These are phyloP conservation scores for Drosophila dives DNA, from an alignment of 2,888 invertebrate genomes.

Conservation along the genomic window DNA sequence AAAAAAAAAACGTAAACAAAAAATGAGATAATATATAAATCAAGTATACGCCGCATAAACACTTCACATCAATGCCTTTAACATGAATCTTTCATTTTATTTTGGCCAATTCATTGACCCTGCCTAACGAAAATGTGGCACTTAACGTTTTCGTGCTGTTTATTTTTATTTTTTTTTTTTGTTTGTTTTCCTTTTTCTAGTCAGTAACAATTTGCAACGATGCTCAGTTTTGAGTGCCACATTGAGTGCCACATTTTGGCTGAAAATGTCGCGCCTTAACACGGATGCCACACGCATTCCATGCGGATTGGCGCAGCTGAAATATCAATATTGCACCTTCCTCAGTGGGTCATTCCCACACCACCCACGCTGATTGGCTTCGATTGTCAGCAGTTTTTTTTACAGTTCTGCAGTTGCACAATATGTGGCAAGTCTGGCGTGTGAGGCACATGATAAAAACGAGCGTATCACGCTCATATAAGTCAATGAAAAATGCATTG, in stretches of 20 bases:
- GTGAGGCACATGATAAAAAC: slow-evolving; percentile 13
- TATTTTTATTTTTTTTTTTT: neutral
- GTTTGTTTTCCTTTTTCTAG: neutral
- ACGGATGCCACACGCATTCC: neutral
- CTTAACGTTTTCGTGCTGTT: slow-evolving; percentile 6
- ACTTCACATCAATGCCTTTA: slow-evolving; percentile 44
- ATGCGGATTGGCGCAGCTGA: neutral
- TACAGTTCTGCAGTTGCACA: slow-evolving; percentile 53
- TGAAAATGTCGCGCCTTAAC: neutral
- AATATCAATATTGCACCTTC: slow-evolving; percentile 1
- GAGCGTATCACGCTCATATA: neutral
- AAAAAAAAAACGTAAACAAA: neutral
- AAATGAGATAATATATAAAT: slow-evolving; percentile 16
- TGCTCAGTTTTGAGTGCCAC: neutral
- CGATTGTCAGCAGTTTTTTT: slow-evolving; percentile 36
- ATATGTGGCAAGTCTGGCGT: slow-evolving; percentile 55
- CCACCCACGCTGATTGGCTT: slow-evolving; percentile 52
- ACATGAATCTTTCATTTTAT: slow-evolving; percentile 60
- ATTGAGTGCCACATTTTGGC: neutral
- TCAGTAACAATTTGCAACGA: neutral
- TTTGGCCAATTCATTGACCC: slow-evolving; percentile 7
- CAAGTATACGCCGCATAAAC: slow-evolving; percentile 51
- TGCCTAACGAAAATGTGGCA: neutral
- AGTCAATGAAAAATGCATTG: slow-evolving; percentile 39
- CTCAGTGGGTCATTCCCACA: neutral